Evolutionary conservation across 2,888 invertebrate species (phyloP).

Genomic region (Drosophila heteroneura): DNA sequence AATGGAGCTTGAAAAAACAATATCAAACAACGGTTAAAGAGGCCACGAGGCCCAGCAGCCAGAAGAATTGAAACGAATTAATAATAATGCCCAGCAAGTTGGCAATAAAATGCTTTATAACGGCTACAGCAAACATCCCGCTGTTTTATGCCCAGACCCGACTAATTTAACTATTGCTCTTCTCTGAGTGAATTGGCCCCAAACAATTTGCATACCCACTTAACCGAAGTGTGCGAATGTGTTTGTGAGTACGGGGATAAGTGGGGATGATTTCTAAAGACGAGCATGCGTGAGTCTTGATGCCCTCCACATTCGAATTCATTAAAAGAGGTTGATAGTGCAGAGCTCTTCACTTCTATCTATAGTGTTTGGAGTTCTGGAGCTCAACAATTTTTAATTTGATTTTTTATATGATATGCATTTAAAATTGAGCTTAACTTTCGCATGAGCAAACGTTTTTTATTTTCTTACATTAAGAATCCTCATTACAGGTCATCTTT

Average conservation of each 20-base stretch:
- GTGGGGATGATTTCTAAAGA: background rate
- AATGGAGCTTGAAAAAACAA: conserved; percentile 68
- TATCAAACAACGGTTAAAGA: conserved; percentile 36
- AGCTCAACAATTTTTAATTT: background rate
- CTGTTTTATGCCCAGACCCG: conserved; percentile 59
- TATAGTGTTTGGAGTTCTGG: background rate
- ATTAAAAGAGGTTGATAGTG: background rate
- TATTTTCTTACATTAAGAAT: no score
- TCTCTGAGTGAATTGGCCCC: conserved; percentile 13
- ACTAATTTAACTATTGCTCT: conserved; percentile 67
- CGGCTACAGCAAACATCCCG: conserved; percentile 39
- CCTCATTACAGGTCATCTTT: conserved; percentile 6
- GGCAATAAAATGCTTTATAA: conserved; percentile 69
- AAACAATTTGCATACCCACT: conserved; percentile 48
- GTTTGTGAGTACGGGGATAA: background rate
- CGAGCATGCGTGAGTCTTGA: background rate
- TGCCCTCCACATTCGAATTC: background rate
- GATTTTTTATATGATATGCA: background rate
- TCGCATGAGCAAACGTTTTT: background rate
- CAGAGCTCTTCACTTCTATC: background rate
- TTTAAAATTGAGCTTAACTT: background rate
- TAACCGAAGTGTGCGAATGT: conserved; percentile 3
- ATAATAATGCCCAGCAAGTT: conserved; percentile 54
- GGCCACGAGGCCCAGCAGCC: conserved; percentile 16
- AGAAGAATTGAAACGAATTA: conserved; percentile 67